phyloP scores from a whole-genome alignment of 2,113 vertebrate species.

The Ictalurus punctatus region DNA sequence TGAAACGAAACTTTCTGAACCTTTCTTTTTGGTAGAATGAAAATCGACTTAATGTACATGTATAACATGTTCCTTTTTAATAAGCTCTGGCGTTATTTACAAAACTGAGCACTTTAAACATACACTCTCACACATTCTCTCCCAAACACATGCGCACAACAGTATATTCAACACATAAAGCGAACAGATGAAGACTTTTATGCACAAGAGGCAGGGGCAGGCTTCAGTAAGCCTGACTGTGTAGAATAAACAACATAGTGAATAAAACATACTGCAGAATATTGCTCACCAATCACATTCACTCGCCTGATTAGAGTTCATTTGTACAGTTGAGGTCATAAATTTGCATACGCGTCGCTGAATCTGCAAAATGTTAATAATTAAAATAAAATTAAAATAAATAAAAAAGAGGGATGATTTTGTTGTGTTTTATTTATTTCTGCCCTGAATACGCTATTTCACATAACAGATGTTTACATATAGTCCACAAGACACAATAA shows the following conservation, averaged over 20 bases:
- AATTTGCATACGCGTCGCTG: no score
- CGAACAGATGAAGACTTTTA: constrained; percentile 51
- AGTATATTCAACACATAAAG: neutral
- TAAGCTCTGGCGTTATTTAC: constrained; percentile 26
- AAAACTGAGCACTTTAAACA: constrained; percentile 45
- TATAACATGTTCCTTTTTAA: neutral
- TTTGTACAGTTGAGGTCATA: no score
- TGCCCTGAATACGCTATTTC: no score
- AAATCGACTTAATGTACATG: neutral
- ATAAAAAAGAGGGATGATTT: no score
- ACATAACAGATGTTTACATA: no score
- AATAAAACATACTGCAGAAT: constrained; percentile 5
- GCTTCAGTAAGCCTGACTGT: neutral
- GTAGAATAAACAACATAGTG: constrained; percentile 52
- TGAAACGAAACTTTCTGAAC: neutral
- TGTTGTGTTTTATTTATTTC: no score
- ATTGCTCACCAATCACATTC: neutral
- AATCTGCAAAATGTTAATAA: no score
- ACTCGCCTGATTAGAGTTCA: no score
- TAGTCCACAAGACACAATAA: no score
- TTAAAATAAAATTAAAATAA: no score
- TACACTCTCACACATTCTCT: constrained; percentile 35
- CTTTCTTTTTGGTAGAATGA: neutral
- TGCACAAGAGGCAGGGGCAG: constrained; percentile 56
- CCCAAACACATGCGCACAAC: neutral